phyloP scores from a whole-genome alignment of 1,140 invertebrate species.

The Lycorma delicatula region DNA sequence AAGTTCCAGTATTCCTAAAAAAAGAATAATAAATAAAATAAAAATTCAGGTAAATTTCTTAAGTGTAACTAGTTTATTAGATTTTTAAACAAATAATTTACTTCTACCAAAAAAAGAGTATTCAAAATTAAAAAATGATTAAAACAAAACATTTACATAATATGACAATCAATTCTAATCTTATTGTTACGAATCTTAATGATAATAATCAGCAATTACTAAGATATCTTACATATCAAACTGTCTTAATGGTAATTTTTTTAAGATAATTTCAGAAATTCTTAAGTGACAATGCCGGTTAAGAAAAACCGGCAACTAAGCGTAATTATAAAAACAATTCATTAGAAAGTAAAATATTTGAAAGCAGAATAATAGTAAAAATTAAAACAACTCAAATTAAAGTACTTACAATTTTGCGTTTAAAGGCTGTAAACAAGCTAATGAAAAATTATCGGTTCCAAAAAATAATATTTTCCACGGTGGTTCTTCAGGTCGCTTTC shows the following conservation, averaged over 20 bases:
- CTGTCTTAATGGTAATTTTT: neutral
- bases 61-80: too few relatives aligned
- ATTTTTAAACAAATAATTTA: slow-evolving; percentile 23
- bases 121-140: slow-evolving; percentile 6
- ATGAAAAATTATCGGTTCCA: slow-evolving; percentile 56
- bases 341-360: too few relatives aligned
- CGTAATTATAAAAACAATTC: neutral
- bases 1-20: slow-evolving; percentile 34
- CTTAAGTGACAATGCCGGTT: neutral
- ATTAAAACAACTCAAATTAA: neutral
- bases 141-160: slow-evolving; percentile 9
- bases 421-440: slow-evolving; percentile 46
- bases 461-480: slow-evolving; percentile 55
- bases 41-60: too few relatives aligned
- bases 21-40: slow-evolving; percentile 10
- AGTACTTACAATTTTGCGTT: slow-evolving; percentile 27
- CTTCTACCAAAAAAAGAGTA: slow-evolving; percentile 25
- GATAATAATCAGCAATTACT: slow-evolving; percentile 6
- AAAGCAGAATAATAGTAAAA: slow-evolving; percentile 9
- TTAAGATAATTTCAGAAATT: neutral
- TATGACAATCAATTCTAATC: slow-evolving; percentile 1
- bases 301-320: neutral
- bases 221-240: neutral
- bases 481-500: slow-evolving; percentile 18
- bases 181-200: slow-evolving; percentile 5